Base-by-base conservation (phyloP, 2,888 invertebrate species). In the Tenthredo amoena region DNA sequence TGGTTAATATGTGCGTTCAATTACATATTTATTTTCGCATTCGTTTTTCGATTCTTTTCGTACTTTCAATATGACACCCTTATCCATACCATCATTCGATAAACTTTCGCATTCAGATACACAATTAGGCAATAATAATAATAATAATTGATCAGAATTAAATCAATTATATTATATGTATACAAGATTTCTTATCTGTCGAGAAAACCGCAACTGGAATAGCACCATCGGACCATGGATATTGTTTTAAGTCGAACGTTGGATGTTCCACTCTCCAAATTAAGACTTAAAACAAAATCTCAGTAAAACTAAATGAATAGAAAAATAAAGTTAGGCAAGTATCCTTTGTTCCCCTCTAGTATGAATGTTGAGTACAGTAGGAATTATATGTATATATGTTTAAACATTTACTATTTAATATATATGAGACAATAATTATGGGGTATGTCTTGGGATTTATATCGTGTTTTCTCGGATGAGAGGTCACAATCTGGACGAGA, bases 241-340 rank as follows among this genome's bases (percentile, higher is more conserved):
- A 74, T 81, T 79, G 72, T 31, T n/a, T 86, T 68, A 65, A 86
- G 77, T 74, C 74, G 84, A 40, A 71, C 82, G 43, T 34, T 74
- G 85, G 58, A 84, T 84, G 74, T 85, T 87, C 83, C 84, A 77
- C 84, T 72, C 76, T 76, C 84, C 76, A 74, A 84, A 87, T 37
- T 62, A 50, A 86, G 58, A 74, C 71, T 85, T 50, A 18, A 47
- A 82, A 86, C 79, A 72, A 43, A 86, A 79, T 83, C 86, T 58
- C 85, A 55, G 82, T 88, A 87, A 88, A 89, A 89, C 89, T 87
- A 79, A 89, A 89, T 85, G 88, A 87, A 89, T 89, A 89, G 87
- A 89, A 89, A 89, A 89, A 88, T 89, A 89, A 89, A 87, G 87
- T 89, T 87, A 87, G 87, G 87, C 87, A 87, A 88, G 87, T 88